A percentile compares a stretch with the other conserved stretches of the same genome.
Evolutionary conservation across 1,140 invertebrate species (phyloP).

Genomic region (Brachionus rubens): DNA sequence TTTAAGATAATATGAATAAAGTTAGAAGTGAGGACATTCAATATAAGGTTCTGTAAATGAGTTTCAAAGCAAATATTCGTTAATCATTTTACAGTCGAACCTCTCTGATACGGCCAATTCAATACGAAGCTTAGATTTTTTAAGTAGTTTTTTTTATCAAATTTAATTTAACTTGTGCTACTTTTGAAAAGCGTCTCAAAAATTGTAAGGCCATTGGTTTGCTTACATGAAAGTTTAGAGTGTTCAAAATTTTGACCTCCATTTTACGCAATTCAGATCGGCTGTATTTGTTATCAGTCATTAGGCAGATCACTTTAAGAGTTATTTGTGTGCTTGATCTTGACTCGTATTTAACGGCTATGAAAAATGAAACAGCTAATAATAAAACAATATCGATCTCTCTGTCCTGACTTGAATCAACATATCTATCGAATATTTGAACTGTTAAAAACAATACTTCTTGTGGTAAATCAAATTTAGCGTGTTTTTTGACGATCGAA

Average conservation of each 20-base stretch:
- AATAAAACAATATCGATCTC: not conserved
- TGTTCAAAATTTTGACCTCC: constrained; percentile 27
- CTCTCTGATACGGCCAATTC: too few species aligned
- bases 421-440: constrained; percentile 24
- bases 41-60: too few species aligned
- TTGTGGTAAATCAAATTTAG: constrained; percentile 10
- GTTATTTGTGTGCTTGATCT: not conserved
- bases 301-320: not conserved
- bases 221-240: not conserved
- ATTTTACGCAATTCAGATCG: not conserved
- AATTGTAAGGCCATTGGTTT: constrained; percentile 1
- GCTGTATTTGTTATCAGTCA: not conserved
- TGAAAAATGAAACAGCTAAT: not conserved
- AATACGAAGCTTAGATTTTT: too few species aligned
- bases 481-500: not conserved
- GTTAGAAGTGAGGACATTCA: too few species aligned
- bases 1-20: too few species aligned
- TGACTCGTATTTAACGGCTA: not conserved
- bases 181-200: not conserved
- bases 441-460: constrained; percentile 20
- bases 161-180: not conserved
- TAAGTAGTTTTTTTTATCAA: too few species aligned
- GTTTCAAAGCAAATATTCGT: too few species aligned
- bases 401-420: not conserved
- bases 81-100: too few species aligned